A percentile compares a stretch with the other conserved stretches of the same genome.
Evolutionary conservation across 2,797 vertebrate species (phyloP).

Genomic region (Pseudocheirus occidentalis): DNA sequence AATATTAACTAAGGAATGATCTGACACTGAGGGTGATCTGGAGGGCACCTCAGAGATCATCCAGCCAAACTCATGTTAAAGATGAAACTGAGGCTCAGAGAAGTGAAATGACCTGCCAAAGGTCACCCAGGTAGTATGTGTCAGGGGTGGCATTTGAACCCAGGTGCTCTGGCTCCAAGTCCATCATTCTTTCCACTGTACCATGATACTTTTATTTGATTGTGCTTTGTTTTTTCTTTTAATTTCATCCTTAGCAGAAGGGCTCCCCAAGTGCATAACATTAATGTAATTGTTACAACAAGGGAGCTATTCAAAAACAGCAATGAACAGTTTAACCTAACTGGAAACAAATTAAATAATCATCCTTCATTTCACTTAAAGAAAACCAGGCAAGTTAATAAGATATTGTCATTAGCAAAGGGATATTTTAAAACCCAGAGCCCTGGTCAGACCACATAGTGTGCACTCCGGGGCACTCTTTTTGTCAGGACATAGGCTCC

Average conservation of each 20-base stretch:
- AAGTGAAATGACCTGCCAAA: background rate
- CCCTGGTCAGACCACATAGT: background rate
- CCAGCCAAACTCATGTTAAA: background rate
- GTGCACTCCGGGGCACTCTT: background rate
- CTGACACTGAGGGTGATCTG: background rate
- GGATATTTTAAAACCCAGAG: background rate
- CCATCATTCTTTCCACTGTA: background rate
- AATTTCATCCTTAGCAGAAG: background rate
- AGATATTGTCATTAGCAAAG: conserved; percentile 17
- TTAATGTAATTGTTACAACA: background rate
- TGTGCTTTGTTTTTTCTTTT: background rate
- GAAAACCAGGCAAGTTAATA: conserved; percentile 40
- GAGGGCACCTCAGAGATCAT: background rate
- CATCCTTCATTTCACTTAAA: background rate
- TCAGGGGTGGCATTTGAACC: background rate
- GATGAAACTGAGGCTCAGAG: conserved; percentile 7
- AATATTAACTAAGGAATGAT: too few species aligned
- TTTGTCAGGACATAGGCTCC: background rate
- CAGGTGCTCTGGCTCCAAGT: background rate
- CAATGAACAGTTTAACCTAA: background rate
- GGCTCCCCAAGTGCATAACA: background rate
- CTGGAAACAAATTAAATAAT: conserved; percentile 11
- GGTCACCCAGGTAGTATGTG: background rate
- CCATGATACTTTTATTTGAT: background rate
- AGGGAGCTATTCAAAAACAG: background rate